phyloP scores from a whole-genome alignment of 2,113 vertebrate genomes.

The Salvelinus sp. region DNA sequence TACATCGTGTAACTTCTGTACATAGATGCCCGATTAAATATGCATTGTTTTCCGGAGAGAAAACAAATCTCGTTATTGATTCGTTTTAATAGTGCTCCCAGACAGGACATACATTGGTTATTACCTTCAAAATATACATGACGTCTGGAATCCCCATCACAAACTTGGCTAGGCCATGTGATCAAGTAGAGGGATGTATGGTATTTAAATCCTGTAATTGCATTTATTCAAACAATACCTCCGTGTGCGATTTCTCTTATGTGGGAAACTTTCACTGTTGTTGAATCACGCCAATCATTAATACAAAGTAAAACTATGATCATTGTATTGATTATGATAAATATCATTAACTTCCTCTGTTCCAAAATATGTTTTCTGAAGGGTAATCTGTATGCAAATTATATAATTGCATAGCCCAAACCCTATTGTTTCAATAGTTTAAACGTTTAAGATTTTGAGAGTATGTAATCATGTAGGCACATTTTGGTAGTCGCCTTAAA shows the following conservation, averaged over 20 bases:
- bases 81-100: background rate
- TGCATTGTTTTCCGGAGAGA: background rate
- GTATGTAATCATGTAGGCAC: too few relatives aligned
- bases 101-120: background rate
- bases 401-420: too few relatives aligned
- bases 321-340: too few relatives aligned
- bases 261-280: slow-evolving; percentile 59
- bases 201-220: slow-evolving; percentile 16
- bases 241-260: slow-evolving; percentile 60
- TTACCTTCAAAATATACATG: background rate
- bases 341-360: too few relatives aligned
- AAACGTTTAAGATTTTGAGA: too few relatives aligned
- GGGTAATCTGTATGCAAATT: too few relatives aligned
- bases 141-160: background rate
- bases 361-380: too few relatives aligned
- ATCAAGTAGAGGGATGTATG: background rate
- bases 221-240: slow-evolving; percentile 17
- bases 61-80: background rate
- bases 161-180: background rate
- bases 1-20: too few relatives aligned
- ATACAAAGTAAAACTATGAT: slow-evolving; percentile 58
- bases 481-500: background rate
- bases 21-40: background rate
- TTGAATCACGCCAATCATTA: slow-evolving; percentile 55
- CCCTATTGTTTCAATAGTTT: too few relatives aligned